phyloP scores from a whole-genome alignment of 2,888 invertebrate species.

The Pandemis heparana region DNA sequence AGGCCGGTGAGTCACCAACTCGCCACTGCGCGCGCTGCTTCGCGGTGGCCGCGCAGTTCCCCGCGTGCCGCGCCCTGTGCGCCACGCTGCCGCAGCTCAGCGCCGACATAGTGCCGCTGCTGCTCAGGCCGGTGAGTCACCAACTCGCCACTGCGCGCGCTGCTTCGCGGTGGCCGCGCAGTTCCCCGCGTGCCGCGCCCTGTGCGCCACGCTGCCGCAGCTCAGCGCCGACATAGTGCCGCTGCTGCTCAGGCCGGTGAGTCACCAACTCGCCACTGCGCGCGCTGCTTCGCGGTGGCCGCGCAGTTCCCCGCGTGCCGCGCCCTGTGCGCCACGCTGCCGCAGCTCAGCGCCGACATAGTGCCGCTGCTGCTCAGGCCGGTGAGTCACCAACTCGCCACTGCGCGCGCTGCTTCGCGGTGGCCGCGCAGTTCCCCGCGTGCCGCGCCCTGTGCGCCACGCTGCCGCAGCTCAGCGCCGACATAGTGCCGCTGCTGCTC shows the following conservation, averaged over 20 bases:
- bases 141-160: constrained; percentile 89
- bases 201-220: constrained; percentile 94
- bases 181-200: constrained; percentile 95
- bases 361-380: constrained; percentile 69
- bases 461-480: constrained; percentile 94
- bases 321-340: constrained; percentile 93
- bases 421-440: constrained; percentile 96
- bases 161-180: constrained; percentile 98
- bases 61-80: constrained; percentile 94
- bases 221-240: constrained; percentile 91
- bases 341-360: constrained; percentile 93
- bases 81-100: constrained; percentile 95
- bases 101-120: constrained; percentile 87
- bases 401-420: constrained; percentile 96
- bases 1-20: constrained; percentile 57
- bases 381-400: constrained; percentile 75
- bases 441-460: constrained; percentile 95
- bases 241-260: constrained; percentile 64
- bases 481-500: constrained; percentile 80
- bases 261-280: constrained; percentile 86
- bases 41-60: constrained; percentile 98
- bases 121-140: constrained; percentile 61
- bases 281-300: constrained; percentile 97
- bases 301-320: constrained; percentile 97
- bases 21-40: constrained; percentile 95